Conservation (phyloP, 2,113 vertebrate species). For the Clarias gariepinus region DNA sequence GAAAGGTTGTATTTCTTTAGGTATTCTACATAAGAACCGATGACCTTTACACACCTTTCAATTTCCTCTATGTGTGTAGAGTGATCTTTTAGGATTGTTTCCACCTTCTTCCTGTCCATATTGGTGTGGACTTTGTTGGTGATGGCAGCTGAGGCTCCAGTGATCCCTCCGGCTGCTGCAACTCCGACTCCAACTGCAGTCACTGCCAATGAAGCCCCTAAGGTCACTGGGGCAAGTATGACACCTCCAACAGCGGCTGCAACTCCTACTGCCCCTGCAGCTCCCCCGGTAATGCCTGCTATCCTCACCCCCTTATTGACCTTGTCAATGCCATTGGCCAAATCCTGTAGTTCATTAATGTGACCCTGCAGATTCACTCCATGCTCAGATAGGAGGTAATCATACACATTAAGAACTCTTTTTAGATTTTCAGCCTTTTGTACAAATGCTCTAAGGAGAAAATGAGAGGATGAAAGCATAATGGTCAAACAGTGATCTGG, state of each 20-base stretch:
- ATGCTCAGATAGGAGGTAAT: constrained; percentile 37
- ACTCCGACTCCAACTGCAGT: constrained; percentile 73
- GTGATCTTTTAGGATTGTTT: constrained; percentile 73
- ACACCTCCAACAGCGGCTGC: constrained; percentile 74
- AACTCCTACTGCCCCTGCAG: constrained; percentile 71
- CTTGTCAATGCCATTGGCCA: constrained; percentile 65
- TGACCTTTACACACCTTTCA: constrained; percentile 68
- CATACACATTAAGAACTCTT: background rate
- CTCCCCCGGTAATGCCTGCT: constrained; percentile 66
- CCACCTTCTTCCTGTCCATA: constrained; percentile 72
- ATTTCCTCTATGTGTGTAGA: constrained; percentile 69
- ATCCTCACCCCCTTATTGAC: constrained; percentile 62
- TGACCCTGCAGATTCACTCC: constrained; percentile 62
- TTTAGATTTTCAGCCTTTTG: constrained; percentile 8
- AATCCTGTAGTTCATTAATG: constrained; percentile 57
- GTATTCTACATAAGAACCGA: constrained; percentile 63
- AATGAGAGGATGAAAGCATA: background rate
- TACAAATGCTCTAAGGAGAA: background rate
- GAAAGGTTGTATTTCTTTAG: constrained; percentile 36
- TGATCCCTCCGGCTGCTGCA: constrained; percentile 62
- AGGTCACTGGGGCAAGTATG: constrained; percentile 71
- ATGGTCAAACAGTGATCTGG: too few relatives aligned
- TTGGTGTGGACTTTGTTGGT: constrained; percentile 71
- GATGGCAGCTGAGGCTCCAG: constrained; percentile 67
- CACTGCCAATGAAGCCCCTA: constrained; percentile 70